Evolutionary conservation across 2,113 vertebrate species (phyloP).

Genomic region (Cacatua alba): DNA sequence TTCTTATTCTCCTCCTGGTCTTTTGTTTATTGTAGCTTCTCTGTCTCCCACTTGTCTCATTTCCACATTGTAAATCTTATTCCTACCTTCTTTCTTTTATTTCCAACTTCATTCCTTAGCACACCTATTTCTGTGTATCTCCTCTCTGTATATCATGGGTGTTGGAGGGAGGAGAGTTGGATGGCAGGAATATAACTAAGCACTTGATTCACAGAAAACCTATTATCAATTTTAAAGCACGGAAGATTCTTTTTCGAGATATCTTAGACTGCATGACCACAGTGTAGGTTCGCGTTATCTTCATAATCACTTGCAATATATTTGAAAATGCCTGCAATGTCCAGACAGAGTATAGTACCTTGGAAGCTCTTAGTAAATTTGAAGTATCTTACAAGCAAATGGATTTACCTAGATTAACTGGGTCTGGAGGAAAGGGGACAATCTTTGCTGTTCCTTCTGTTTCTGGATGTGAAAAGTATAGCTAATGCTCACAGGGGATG

Average conservation of each 20-base stretch:
- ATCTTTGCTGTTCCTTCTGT: background rate
- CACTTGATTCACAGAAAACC: background rate
- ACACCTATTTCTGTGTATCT: background rate
- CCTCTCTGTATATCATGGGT: background rate
- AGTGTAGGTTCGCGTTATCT: background rate
- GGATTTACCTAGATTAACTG: background rate
- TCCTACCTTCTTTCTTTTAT: background rate
- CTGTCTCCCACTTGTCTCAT: background rate
- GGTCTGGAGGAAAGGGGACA: background rate
- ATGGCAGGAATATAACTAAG: background rate
- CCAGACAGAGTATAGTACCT: background rate
- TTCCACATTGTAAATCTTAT: background rate
- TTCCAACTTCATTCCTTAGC: background rate
- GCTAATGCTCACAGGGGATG: background rate
- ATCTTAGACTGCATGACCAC: background rate
- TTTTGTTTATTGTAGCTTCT: background rate
- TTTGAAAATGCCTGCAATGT: background rate
- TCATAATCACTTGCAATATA: background rate
- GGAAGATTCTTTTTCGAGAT: background rate
- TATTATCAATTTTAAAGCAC: background rate
- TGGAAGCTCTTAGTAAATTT: background rate
- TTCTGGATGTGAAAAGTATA: background rate
- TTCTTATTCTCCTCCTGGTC: background rate
- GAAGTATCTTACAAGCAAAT: background rate
- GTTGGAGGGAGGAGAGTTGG: accelerated